These are phyloP conservation scores for Mycalesis mineus DNA, from an alignment of 2,888 invertebrate species.

Conservation along the genomic window DNA sequence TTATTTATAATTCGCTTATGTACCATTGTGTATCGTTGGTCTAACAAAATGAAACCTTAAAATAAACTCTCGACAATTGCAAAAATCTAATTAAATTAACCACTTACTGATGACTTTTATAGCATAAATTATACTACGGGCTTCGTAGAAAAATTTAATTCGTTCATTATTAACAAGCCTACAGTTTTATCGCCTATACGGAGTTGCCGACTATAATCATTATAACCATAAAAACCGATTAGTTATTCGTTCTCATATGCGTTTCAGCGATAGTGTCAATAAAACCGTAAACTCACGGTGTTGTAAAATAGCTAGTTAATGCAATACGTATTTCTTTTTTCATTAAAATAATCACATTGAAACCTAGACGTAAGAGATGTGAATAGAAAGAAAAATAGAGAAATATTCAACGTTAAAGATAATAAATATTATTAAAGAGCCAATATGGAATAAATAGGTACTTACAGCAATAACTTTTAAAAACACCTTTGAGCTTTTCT, in stretches of 20 bases:
- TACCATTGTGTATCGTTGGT: too few species aligned
- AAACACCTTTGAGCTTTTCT: too few species aligned
- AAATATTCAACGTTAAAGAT: too few species aligned
- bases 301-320: slow-evolving; percentile 7
- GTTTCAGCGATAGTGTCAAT: slow-evolving; percentile 7
- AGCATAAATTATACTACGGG: neutral
- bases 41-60: too few species aligned
- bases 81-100: neutral
- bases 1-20: too few species aligned
- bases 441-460: too few species aligned
- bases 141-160: neutral
- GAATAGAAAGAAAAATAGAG: too few species aligned
- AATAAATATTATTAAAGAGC: too few species aligned
- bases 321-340: neutral
- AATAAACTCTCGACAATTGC: neutral
- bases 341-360: too few species aligned
- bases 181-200: neutral
- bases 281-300: slow-evolving; percentile 4
- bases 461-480: too few species aligned
- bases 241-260: slow-evolving; percentile 4
- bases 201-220: neutral
- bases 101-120: neutral
- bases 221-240: slow-evolving; percentile 6
- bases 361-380: too few species aligned
- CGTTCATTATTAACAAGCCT: neutral